Conservation (phyloP, 1,140 invertebrate genomes). For the Arion vulgaris region DNA sequence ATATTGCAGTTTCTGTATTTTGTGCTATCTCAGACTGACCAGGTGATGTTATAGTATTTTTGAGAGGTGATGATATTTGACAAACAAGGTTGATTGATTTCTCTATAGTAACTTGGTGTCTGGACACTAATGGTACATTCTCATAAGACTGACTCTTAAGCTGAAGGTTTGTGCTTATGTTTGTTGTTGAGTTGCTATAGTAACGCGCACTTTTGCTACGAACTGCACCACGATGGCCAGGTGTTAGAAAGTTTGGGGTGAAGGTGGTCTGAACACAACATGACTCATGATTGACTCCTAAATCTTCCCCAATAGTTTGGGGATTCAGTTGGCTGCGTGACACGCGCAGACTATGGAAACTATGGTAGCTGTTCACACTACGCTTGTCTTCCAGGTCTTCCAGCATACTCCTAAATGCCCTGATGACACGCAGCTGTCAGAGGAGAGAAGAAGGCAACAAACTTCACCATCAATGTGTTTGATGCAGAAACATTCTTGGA, state of each 20-base stretch:
- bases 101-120: slow-evolving; percentile 60
- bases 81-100: slow-evolving; percentile 59
- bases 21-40: slow-evolving; percentile 57
- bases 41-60: slow-evolving; percentile 13
- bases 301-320: slow-evolving; percentile 63
- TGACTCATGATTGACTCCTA: neutral
- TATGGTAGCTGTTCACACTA: slow-evolving; percentile 94
- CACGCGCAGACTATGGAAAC: slow-evolving; percentile 93
- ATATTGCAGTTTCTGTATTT: slow-evolving; percentile 62
- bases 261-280: slow-evolving; percentile 50
- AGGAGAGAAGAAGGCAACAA: slow-evolving; percentile 25
- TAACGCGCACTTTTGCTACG: slow-evolving; percentile 21
- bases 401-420: slow-evolving; percentile 99
- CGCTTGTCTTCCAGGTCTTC: slow-evolving; percentile 99
- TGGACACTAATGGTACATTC: slow-evolving; percentile 65
- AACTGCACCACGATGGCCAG: neutral
- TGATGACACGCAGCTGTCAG: slow-evolving; percentile 98
- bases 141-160: slow-evolving; percentile 67
- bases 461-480: neutral
- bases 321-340: slow-evolving; percentile 84
- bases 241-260: slow-evolving; percentile 30
- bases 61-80: slow-evolving; percentile 58
- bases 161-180: slow-evolving; percentile 48
- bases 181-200: slow-evolving; percentile 42
- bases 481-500: neutral